phyloP scores from a whole-genome alignment of 2,888 invertebrate species.

The Timema cristinae region DNA sequence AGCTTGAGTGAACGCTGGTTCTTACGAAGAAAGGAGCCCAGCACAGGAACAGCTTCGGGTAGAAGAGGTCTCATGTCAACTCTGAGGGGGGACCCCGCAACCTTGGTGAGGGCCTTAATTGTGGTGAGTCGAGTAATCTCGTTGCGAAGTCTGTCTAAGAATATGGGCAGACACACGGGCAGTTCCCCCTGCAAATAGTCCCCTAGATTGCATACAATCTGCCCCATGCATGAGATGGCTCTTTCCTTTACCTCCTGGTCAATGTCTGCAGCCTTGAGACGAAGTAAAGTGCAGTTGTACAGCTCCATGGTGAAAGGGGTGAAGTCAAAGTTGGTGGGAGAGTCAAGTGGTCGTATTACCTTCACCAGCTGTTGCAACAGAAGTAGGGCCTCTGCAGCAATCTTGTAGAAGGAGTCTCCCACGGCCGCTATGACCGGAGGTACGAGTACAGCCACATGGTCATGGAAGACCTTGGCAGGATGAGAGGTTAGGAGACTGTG shows the following conservation, averaged over 20 bases:
- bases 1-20: slow-evolving; percentile 94
- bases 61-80: slow-evolving; percentile 79
- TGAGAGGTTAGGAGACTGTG: slow-evolving; percentile 79
- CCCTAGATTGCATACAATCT: slow-evolving; percentile 88
- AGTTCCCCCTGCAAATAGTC: slow-evolving; percentile 76
- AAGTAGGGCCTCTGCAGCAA: slow-evolving; percentile 91
- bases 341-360: slow-evolving; percentile 77
- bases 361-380: slow-evolving; percentile 92
- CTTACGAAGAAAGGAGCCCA: slow-evolving; percentile 92
- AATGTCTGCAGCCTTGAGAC: slow-evolving; percentile 91
- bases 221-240: slow-evolving; percentile 95
- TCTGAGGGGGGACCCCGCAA: slow-evolving; percentile 83
- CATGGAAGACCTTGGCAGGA: slow-evolving; percentile 71
- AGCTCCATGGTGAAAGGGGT: slow-evolving; percentile 72
- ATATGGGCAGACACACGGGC: slow-evolving; percentile 84
- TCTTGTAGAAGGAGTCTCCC: slow-evolving; percentile 96
- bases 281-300: slow-evolving; percentile 79
- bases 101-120: slow-evolving; percentile 92
- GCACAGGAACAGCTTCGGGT: slow-evolving; percentile 83
- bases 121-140: slow-evolving; percentile 96
- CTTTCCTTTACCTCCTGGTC: slow-evolving; percentile 99
- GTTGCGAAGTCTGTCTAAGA: slow-evolving; percentile 90
- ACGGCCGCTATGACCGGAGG: slow-evolving; percentile 87
- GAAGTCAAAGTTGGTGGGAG: slow-evolving; percentile 62
- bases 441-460: slow-evolving; percentile 71